Conservation (phyloP, 2,888 invertebrate genomes). For the Agapostemon virescens region DNA sequence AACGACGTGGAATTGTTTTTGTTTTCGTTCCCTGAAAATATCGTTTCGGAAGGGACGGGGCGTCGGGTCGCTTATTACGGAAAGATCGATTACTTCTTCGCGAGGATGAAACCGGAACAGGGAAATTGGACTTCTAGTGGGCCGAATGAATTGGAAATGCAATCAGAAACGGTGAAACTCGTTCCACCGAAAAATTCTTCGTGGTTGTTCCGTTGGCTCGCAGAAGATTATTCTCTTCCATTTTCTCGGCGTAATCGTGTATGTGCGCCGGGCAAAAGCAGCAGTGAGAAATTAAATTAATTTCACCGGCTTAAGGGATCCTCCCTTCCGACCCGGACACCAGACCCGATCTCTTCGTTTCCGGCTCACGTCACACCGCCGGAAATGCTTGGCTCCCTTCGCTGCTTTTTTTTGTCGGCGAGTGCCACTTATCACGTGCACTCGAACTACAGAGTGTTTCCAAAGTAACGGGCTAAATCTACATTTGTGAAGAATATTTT, state of each 20-base stretch:
- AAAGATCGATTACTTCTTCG: neutral
- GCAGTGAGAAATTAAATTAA: slow-evolving; percentile 70
- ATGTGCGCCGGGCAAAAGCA: slow-evolving; percentile 54
- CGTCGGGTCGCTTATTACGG: neutral
- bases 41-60: neutral
- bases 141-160: slow-evolving; percentile 9
- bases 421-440: slow-evolving; percentile 28
- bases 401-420: slow-evolving; percentile 36
- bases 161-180: slow-evolving; percentile 11
- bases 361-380: slow-evolving; percentile 51
- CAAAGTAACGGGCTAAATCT: neutral
- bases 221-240: slow-evolving; percentile 23
- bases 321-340: slow-evolving; percentile 49
- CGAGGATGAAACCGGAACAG: neutral
- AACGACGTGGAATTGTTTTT: neutral
- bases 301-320: slow-evolving; percentile 68
- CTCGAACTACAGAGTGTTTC: neutral
- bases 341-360: slow-evolving; percentile 52
- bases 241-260: slow-evolving; percentile 26
- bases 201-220: slow-evolving; percentile 19
- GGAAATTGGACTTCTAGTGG: slow-evolving; percentile 10
- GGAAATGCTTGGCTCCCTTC: slow-evolving; percentile 46
- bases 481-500: neutral
- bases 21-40: slow-evolving; percentile 3
- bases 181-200: slow-evolving; percentile 9